Conservation (phyloP, 2,113 vertebrate species). For the Patagioenas fasciata region DNA sequence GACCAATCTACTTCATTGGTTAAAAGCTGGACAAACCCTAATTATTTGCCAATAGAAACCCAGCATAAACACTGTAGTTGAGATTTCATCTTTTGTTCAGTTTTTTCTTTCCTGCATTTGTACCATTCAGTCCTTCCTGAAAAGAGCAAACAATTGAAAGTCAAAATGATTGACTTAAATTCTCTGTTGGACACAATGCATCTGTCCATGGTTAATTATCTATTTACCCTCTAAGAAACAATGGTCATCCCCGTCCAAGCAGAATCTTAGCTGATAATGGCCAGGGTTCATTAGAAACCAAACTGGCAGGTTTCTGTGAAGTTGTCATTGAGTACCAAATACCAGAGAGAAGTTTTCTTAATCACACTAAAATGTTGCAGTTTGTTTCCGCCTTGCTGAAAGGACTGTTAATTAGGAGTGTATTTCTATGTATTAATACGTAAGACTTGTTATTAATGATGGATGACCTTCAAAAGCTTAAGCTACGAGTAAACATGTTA, state of each 20-base stretch:
- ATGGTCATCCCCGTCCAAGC: not conserved
- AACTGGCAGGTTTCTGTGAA: not conserved
- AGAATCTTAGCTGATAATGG: not conserved
- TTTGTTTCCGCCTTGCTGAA: not conserved
- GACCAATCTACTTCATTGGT: not conserved
- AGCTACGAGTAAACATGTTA: not conserved
- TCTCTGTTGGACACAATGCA: not conserved
- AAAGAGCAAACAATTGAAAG: not conserved
- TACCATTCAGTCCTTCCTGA: not conserved
- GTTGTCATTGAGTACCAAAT: not conserved
- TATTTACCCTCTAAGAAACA: conserved; percentile 30
- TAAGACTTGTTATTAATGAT: not conserved
- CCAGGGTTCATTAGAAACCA: not conserved
- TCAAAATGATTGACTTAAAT: not conserved
- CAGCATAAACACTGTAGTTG: not conserved
- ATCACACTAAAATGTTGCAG: not conserved
- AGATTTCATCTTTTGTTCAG: not conserved
- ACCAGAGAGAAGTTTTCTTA: not conserved
- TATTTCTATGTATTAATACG: not conserved
- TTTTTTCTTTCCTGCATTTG: not conserved
- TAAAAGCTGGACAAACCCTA: not conserved
- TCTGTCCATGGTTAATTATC: conserved; percentile 29
- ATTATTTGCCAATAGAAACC: conserved; percentile 5
- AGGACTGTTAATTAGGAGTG: not conserved
- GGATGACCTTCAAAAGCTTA: not conserved